Evolutionary conservation across 2,113 vertebrate species (phyloP).

Genomic region (Menura novaehollandiae): DNA sequence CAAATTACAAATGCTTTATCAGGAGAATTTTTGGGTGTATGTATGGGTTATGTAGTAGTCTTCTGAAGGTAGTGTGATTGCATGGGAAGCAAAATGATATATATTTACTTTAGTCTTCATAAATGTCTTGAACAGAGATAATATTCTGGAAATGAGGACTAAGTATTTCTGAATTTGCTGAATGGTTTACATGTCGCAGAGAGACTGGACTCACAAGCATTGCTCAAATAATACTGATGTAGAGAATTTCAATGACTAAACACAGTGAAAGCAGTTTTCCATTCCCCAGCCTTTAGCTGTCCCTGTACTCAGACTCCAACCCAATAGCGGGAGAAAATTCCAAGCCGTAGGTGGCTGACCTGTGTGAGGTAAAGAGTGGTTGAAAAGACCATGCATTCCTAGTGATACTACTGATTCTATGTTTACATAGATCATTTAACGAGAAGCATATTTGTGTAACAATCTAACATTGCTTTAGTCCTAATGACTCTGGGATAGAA

Average conservation of each 20-base stretch:
- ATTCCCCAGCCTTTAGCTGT: background rate
- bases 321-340: background rate
- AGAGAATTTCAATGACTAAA: background rate
- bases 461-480: background rate
- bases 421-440: background rate
- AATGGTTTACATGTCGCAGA: background rate
- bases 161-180: background rate
- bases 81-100: background rate
- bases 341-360: background rate
- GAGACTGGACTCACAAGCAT: background rate
- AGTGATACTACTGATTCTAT: background rate
- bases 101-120: background rate
- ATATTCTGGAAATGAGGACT: background rate
- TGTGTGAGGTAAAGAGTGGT: background rate
- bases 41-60: background rate
- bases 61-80: background rate
- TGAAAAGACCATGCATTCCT: background rate
- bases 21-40: background rate
- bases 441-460: background rate
- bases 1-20: background rate
- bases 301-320: background rate
- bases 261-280: background rate
- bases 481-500: background rate
- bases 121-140: background rate
- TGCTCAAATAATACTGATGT: background rate